phyloP scores from a whole-genome alignment of 1,140 invertebrate genomes.

The Trichomalopsis sarcophagae region DNA sequence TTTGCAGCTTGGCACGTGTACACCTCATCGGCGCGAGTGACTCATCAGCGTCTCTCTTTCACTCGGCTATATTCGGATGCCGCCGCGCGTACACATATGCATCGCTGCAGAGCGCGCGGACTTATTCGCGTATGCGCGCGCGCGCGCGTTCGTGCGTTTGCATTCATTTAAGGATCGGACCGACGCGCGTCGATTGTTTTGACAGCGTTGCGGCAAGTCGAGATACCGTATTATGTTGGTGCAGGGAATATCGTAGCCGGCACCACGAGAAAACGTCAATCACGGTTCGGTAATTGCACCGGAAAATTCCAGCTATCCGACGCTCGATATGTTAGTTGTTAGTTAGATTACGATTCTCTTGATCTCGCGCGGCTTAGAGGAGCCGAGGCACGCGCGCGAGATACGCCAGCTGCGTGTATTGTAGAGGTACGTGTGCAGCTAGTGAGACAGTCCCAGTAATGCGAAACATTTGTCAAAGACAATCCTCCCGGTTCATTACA shows the following conservation, averaged over 20 bases:
- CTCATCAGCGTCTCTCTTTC: constrained; percentile 17
- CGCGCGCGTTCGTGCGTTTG: neutral
- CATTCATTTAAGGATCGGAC: neutral
- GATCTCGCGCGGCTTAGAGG: too few relatives aligned
- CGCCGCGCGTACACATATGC: constrained; percentile 12
- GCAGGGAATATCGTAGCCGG: too few relatives aligned
- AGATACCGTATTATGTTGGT: too few relatives aligned
- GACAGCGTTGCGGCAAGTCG: too few relatives aligned
- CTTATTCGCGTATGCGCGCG: constrained; percentile 54
- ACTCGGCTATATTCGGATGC: constrained; percentile 18
- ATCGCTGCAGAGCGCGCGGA: constrained; percentile 49
- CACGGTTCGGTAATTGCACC: too few relatives aligned
- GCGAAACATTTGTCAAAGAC: constrained; percentile 63
- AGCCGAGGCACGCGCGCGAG: too few relatives aligned
- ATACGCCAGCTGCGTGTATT: too few relatives aligned
- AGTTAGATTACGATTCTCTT: too few relatives aligned
- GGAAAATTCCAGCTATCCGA: too few relatives aligned
- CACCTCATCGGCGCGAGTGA: constrained; percentile 15
- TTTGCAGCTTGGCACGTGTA: constrained; percentile 57
- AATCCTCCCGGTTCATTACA: constrained; percentile 61
- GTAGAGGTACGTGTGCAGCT: neutral
- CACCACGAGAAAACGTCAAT: too few relatives aligned
- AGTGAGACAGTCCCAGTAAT: constrained; percentile 46
- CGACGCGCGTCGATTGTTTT: too few relatives aligned
- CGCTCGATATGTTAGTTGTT: too few relatives aligned